Conservation (phyloP, 2,113 vertebrate species). For the Anhinga anhinga region DNA sequence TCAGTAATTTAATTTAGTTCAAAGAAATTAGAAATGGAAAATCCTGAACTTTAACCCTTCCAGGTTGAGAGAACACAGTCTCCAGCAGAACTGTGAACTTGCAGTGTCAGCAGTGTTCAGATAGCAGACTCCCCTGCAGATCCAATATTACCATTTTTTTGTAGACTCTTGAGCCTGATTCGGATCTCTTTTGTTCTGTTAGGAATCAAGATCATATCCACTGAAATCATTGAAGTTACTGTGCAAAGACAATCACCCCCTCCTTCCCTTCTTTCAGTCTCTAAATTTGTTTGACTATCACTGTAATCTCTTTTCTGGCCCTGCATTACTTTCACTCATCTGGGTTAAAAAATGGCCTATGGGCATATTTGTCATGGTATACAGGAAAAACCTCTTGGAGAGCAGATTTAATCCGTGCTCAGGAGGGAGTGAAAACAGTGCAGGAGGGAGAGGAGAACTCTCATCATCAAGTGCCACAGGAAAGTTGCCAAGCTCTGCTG, state of each 20-base stretch:
- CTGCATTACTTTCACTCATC: not conserved
- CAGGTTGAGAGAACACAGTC: not conserved
- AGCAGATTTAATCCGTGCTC: not conserved
- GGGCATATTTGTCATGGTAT: not conserved
- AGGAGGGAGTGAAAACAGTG: not conserved
- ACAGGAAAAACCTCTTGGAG: not conserved
- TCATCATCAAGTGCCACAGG: not conserved
- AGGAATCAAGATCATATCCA: not conserved
- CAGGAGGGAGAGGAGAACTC: not conserved
- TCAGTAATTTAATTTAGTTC: not conserved
- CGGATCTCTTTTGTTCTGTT: not conserved
- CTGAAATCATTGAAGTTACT: not conserved
- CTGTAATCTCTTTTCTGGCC: not conserved
- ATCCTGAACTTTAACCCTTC: not conserved
- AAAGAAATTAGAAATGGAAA: not conserved
- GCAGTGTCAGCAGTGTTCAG: not conserved
- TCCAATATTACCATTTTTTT: not conserved
- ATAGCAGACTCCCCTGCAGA: not conserved
- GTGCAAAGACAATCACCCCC: not conserved
- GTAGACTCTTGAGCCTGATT: not conserved
- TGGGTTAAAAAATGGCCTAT: not conserved
- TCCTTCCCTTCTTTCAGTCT: not conserved
- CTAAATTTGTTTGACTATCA: not conserved
- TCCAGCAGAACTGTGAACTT: not conserved
- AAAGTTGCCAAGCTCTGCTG: not conserved